Evolutionary conservation across 2,797 vertebrate species (phyloP).

Genomic region (Pteropus rufus): DNA sequence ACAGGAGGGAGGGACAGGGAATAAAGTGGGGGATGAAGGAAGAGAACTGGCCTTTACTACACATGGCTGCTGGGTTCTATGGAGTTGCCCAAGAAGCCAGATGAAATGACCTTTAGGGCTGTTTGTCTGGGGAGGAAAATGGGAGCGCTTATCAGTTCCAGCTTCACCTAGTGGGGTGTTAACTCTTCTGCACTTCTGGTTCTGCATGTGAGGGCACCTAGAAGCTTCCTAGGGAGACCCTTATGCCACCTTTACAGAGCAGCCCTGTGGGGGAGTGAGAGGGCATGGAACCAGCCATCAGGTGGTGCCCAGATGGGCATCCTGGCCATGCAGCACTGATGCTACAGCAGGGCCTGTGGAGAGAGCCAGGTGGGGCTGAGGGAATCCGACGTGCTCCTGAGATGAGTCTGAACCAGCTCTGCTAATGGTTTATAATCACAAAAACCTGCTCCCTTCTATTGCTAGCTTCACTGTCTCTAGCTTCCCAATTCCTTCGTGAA

Average conservation of each 20-base stretch:
- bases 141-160: not conserved
- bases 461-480: not conserved
- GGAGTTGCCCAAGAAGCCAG: not conserved
- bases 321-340: not conserved
- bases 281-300: not conserved
- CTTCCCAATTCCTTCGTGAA: not conserved
- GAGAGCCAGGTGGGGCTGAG: not conserved
- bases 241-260: not conserved
- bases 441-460: not conserved
- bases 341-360: accelerated
- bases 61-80: not conserved
- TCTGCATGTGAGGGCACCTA: not conserved
- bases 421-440: not conserved
- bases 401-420: not conserved
- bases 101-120: not conserved
- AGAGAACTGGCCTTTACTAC: not conserved
- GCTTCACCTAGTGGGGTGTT: accelerated
- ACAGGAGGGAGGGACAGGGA: not conserved
- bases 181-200: not conserved
- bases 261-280: not conserved
- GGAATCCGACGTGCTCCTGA: accelerated
- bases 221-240: not conserved
- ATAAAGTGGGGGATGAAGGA: not conserved
- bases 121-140: not conserved
- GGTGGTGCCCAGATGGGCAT: not conserved